phyloP scores from a whole-genome alignment of 2,888 invertebrate species.

The Harpalus rufipes region DNA sequence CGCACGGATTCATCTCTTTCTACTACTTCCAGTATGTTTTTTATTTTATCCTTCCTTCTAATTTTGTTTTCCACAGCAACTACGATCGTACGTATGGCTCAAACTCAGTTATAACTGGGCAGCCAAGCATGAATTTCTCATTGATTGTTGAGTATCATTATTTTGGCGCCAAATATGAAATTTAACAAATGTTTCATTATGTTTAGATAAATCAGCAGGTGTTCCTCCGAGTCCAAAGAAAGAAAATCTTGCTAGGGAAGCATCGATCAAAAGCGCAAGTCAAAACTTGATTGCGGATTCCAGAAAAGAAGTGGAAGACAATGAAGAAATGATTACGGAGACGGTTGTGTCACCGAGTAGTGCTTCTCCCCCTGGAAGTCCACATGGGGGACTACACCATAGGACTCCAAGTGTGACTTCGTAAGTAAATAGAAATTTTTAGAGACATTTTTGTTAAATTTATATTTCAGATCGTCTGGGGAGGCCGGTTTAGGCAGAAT shows the following conservation, averaged over 20 bases:
- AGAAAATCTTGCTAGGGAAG: constrained; percentile 47
- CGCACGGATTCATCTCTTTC: constrained; percentile 71
- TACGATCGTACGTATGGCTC: constrained; percentile 33
- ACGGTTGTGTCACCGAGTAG: constrained; percentile 71
- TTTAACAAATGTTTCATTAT: neutral
- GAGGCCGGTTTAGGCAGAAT: constrained; percentile 89
- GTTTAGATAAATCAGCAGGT: constrained; percentile 46
- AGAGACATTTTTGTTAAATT: too few species aligned
- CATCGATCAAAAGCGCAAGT: constrained; percentile 55
- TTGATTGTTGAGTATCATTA: constrained; percentile 20
- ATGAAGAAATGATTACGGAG: constrained; percentile 74
- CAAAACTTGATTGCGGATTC: constrained; percentile 61
- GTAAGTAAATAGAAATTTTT: constrained; percentile 71
- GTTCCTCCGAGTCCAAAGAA: constrained; percentile 54
- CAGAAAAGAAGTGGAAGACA: constrained; percentile 69
- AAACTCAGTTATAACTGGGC: constrained; percentile 36
- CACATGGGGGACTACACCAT: constrained; percentile 72
- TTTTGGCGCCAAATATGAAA: neutral
- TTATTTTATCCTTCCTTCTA: constrained; percentile 35
- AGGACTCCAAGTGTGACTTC: constrained; percentile 75
- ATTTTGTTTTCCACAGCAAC: constrained; percentile 28
- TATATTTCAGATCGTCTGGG: constrained; percentile 81
- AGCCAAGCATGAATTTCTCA: constrained; percentile 39
- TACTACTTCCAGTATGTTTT: constrained; percentile 67
- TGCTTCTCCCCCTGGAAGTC: constrained; percentile 74